Evolutionary conservation across 2,113 vertebrate genomes (phyloP), one percentile per base, ranked within the genome.

Genomic region (Rattus rattus): DNA sequence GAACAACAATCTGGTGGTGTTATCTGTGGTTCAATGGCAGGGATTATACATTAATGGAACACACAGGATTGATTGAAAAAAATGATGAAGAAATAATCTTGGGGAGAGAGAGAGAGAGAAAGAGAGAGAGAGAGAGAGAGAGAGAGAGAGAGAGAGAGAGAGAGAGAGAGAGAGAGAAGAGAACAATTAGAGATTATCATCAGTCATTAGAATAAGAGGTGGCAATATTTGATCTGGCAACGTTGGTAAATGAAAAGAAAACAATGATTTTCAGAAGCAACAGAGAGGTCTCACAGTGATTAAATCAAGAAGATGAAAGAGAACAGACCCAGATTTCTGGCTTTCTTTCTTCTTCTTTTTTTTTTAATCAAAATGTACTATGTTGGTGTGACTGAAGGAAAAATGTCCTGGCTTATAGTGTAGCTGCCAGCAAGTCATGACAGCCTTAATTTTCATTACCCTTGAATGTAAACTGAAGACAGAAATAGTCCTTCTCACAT

Each of bases 71-170:
- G 79, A 14, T 14, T 26, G 59, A 4, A 90, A 43, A 43, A 94
- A 96, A 89, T 85, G 5, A 96, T 6, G 30, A 80, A 90, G 30
- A 80, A 90, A 80, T 65, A 54, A 77, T 79, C 14, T 67, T 89
- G 39, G 30, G 52, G 11, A 86, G 30, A n/a, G n/a, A 73, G 54
- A 76, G 94, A 10, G 61, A 96, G 24, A 7, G 91, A 93, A 93
- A 49, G 9, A 73, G 59, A 33, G 11, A 89, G 30, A 79, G 13
- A 30, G 30, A 72, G 3, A 63, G 52, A 70, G 47, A 30, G 16
- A 20, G 84, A 10, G 13, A 39, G 12, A 81, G 56, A 65, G 59
- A 86, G 47, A 65, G 30, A 86, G 72, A 24, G 9, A 11, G 19
- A 92, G 47, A 86, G 52, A 91, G 30, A 22, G 12, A 84, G 9